Percentiles rank a stretch among this genome's conserved stretches.
Conservation (phyloP, 2,888 invertebrate genomes). For the Mechanitis messenoides region DNA sequence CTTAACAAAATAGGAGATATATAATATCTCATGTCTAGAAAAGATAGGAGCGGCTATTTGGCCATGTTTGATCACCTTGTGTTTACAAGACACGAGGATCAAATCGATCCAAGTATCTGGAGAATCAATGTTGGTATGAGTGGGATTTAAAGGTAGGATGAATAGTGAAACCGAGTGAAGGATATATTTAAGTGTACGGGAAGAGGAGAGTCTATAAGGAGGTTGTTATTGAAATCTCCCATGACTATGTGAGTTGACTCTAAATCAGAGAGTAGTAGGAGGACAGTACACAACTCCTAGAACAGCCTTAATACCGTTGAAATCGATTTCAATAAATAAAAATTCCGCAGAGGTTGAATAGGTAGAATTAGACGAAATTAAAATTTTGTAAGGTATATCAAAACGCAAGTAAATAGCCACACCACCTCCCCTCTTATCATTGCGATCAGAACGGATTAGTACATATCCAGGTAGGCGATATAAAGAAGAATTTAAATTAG, state of each 20-base stretch:
- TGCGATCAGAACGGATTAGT: background rate
- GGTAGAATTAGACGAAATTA: too few species aligned
- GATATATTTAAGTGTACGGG: background rate
- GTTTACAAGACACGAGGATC: background rate
- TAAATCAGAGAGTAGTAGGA: background rate
- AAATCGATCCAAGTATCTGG: background rate
- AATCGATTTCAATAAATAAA: background rate
- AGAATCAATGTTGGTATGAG: background rate
- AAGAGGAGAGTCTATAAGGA: background rate
- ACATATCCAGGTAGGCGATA: background rate
- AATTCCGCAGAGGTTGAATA: background rate
- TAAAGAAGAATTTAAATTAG: background rate
- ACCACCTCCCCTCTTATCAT: background rate
- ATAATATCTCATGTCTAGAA: background rate
- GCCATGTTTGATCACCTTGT: background rate
- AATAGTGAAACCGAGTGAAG: background rate
- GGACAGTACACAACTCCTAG: background rate
- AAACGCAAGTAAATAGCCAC: background rate
- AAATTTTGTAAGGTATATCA: background rate
- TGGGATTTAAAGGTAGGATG: background rate
- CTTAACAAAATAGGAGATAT: background rate
- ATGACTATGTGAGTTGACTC: background rate
- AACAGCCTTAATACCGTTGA: background rate
- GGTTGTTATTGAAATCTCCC: background rate
- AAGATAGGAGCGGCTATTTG: background rate